Evolutionary conservation across 1,140 invertebrate species (phyloP), one percentile per base, ranked within the genome.

Genomic region (Meloidogyne floridensis): DNA sequence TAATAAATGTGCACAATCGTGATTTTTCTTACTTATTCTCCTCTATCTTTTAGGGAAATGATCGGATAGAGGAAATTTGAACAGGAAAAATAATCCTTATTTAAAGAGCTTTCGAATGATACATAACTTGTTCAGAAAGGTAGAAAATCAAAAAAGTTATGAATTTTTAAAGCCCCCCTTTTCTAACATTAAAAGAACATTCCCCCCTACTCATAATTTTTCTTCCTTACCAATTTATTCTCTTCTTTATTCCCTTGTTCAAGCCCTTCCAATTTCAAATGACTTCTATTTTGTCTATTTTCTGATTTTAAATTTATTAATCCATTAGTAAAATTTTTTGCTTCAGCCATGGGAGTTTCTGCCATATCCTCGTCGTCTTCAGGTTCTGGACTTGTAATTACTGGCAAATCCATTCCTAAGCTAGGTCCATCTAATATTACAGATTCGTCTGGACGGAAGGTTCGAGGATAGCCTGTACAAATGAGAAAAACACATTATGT

Each of bases 341-440:
- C 9, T 77, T 77, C 53, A 47, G 32, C 18, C 56, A 32, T 47
- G 32, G 65, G 77, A 15, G 43, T 65, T 65, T 65, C 20, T 75
- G 0, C 20, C 72, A 56, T 6, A 13, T 69, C 65, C 2, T 80
- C 32, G 32, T 32, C 32, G 32, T 32, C 53, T 11, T 42, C 79
- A 53, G 9, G n/a, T 65, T 47, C 18, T 18, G 32, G 76, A 73
- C 70, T 71, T 42, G 42, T 32, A 56, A 81, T 81, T 53, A 81
- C 65, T 13, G 80, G 80, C 56, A 78, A 43, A 65, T 69, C 54
- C 47, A 75, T 56, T n/a, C 75, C 75, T 32, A 81, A 73, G 42
- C 72, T 81, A 18, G 80, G 80, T 59, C 80, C 80, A 51, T 81
- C 80, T 51, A 81, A 71, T 18, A 81, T 47, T 20, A 81, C 75